Evolutionary conservation across 2,113 vertebrate species (phyloP), one percentile per base, ranked within the genome.

Genomic region (Nematolebias whitei): DNA sequence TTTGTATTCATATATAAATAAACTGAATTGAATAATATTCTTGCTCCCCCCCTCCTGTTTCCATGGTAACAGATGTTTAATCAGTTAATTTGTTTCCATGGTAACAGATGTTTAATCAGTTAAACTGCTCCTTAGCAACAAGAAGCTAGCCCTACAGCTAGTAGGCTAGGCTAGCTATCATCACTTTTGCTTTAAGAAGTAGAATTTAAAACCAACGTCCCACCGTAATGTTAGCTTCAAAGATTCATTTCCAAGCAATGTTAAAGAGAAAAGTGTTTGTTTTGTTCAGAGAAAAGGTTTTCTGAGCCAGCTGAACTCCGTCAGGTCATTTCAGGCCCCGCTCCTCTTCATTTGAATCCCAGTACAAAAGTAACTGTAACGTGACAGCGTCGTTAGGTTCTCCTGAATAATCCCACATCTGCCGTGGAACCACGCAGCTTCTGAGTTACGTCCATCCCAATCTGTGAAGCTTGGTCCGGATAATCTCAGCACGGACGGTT

Each of bases 261-360:
- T 23, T 57, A 51, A 50, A 51, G 23, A 8, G 26, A 39, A 2
- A 26, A 22, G 15, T 24, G 19, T 12, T n/a, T 43, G 20, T 40
- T 24, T 52, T 5, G n/a, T 44, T 11, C 16, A 5, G 19, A 67
- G 71, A 57, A 68, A 75, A 32, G 50, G 80, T 65, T 74, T 65
- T 73, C 18, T 26, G 16, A 57, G 78, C 69, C 63, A 68, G 56
- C 58, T 59, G 13, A 68, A 73, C 73, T 83, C 61, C 39, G 78
- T 77, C 73, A 20, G 63, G 61, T 57, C 22, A 47, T 63, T 61
- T 79, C 78, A 58, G 86, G 89, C 86, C 89, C 54, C 71, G 32
- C 32, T 74, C 26, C 41, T 82, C 70, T 71, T 48, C 72, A 61
- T 69, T 60, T 26, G 56, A 12, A n/a, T 69, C 75, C 53, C 59